Conservation (phyloP, 2,113 vertebrate species). For the Cettia cetti region DNA sequence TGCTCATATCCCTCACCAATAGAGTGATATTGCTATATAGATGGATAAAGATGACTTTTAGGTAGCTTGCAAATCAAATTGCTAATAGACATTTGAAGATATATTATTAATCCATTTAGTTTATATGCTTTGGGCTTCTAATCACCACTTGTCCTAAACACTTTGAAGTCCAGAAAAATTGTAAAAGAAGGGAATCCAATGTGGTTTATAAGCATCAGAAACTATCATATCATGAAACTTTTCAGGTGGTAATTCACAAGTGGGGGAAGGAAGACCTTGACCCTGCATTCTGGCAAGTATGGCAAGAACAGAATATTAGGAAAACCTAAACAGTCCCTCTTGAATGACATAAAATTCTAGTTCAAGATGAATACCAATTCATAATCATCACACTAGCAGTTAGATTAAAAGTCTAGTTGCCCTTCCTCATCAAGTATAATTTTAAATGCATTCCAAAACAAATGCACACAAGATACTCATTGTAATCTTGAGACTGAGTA, state of each 20-base stretch:
- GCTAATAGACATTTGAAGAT: background rate
- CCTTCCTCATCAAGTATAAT: background rate
- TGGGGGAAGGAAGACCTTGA: background rate
- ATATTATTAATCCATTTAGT: background rate
- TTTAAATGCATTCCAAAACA: background rate
- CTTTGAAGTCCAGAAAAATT: background rate
- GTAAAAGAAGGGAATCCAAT: background rate
- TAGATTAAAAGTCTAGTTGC: background rate
- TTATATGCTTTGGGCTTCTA: background rate
- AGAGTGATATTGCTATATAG: background rate
- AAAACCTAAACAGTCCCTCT: background rate
- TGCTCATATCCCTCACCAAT: background rate
- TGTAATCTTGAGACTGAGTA: background rate
- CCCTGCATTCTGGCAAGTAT: background rate
- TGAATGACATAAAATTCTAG: background rate
- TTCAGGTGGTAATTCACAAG: background rate
- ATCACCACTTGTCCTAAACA: background rate
- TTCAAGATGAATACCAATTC: background rate
- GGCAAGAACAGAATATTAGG: background rate
- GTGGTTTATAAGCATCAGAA: background rate
- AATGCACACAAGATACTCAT: background rate
- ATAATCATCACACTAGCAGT: background rate
- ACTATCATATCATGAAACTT: background rate
- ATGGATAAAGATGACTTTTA: background rate
- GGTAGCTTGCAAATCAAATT: background rate